Conservation (phyloP, 2,797 vertebrate species). For the Clarias platycephalus region DNA sequence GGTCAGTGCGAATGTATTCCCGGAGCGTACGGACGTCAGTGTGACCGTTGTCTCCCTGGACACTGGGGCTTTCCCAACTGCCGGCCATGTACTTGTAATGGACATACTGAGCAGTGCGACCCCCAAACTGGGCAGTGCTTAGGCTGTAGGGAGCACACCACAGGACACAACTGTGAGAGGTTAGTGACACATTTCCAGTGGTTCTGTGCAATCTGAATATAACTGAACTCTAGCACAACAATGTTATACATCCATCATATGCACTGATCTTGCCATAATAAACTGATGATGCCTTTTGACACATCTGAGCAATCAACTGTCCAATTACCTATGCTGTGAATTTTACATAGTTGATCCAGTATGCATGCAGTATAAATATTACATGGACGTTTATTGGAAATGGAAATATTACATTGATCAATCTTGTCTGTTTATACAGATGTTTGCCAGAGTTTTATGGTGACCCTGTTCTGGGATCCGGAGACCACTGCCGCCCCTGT, state of each 20-base stretch:
- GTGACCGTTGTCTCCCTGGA: constrained; percentile 87
- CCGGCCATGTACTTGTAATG: constrained; percentile 87
- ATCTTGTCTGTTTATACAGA: constrained; percentile 63
- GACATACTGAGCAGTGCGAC: constrained; percentile 84
- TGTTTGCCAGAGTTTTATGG: constrained; percentile 91
- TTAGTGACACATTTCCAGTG: constrained; percentile 52
- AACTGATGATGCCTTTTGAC: not conserved
- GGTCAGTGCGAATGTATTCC: constrained; percentile 89
- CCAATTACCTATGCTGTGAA: not conserved
- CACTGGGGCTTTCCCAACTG: constrained; percentile 95
- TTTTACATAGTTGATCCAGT: not conserved
- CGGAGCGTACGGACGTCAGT: constrained; percentile 82
- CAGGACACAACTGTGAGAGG: constrained; percentile 89
- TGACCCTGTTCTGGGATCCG: constrained; percentile 86
- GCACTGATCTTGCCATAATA: not conserved
- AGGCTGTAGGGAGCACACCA: constrained; percentile 83
- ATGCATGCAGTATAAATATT: constrained; percentile 4
- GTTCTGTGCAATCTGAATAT: not conserved
- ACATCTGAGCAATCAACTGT: not conserved
- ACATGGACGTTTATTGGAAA: too few species aligned
- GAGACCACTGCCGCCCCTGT: constrained; percentile 92
- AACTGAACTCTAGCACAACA: not conserved
- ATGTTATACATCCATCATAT: not conserved
- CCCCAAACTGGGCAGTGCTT: constrained; percentile 79
- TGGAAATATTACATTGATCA: too few species aligned